Base-by-base conservation (phyloP, 2,113 vertebrate genomes). In the Sinocyclocheilus anophthalmus region DNA sequence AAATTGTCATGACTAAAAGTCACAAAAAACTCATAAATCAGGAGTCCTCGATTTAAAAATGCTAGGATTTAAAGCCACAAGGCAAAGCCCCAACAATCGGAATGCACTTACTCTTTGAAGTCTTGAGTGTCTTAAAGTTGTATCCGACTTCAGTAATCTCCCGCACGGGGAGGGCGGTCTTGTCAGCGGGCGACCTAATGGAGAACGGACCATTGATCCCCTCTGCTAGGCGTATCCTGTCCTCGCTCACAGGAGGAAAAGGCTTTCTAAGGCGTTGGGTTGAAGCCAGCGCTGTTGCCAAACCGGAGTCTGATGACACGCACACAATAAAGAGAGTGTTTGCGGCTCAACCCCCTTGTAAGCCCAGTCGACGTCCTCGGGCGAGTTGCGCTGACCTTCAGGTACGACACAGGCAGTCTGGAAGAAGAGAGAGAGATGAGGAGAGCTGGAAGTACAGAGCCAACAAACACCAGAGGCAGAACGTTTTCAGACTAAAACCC, bases 321-420 rank as follows among this genome's bases (percentile, higher is more conserved):
- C 50, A 13, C 65, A 83, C 63, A 78, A 57, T 70, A 65, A n/a
- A n/a, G n/a, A n/a, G 16, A 30, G 55, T 55, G 24, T 73, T 76
- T 88, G 80, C 55, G 1, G 3, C 8, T 53, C 30, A 42, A 92
- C 93, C 39, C 67, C 94, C 94, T 93, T 88, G 88, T 95, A 95
- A 4, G 94, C 94, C 94, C 94, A 95, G 86, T 93, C 92, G 6
- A 92, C 87, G 8, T 94, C 93, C 37, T 94, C 93, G 0, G 0
- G 91, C 84, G 76, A 93, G 88, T 87, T 94, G 88, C 85, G 92
- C 89, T 93, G 89, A 20, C 91, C 91, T 84, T 90, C 69, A 88
- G 84, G 86, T 91, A 70, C 9, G 89, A 87, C 69, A 90, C 92
- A 18, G 85, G 89, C 42, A 90, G 87, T 87, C 88, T 48, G 89